Conservation (phyloP, 1,140 invertebrate genomes). For the Gryon sp. region DNA sequence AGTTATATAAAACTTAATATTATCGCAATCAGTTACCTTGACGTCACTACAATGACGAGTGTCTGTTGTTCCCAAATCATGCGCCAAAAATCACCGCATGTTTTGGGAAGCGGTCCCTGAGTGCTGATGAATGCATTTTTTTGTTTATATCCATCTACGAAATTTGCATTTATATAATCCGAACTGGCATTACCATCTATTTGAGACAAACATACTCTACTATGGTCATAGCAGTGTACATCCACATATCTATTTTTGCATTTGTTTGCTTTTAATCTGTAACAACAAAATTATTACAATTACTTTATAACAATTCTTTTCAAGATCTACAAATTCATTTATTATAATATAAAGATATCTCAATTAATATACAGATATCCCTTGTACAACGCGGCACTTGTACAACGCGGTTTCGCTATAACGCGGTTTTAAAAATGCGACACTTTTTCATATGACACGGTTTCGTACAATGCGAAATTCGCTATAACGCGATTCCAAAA, state of each 20-base stretch:
- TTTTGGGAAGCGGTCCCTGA: slow-evolving; percentile 96
- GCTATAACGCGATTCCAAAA: too few relatives aligned
- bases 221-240: slow-evolving; percentile 97
- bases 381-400: too few relatives aligned
- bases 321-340: too few relatives aligned
- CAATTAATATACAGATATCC: too few relatives aligned
- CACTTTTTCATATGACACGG: too few relatives aligned
- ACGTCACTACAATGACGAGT: slow-evolving; percentile 95
- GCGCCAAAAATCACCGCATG: slow-evolving; percentile 96
- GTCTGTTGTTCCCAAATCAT: slow-evolving; percentile 97
- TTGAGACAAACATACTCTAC: slow-evolving; percentile 90
- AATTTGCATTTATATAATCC: slow-evolving; percentile 99
- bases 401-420: too few relatives aligned
- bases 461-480: too few relatives aligned
- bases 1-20: not conserved
- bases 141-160: slow-evolving; percentile 98
- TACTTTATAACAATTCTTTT: not conserved
- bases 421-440: too few relatives aligned
- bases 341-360: too few relatives aligned
- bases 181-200: slow-evolving; percentile 87
- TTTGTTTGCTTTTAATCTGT: slow-evolving; percentile 88
- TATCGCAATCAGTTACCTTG: slow-evolving; percentile 75
- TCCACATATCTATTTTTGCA: slow-evolving; percentile 98
- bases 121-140: slow-evolving; percentile 99
- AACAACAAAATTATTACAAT: slow-evolving; percentile 63